Evolutionary conservation across 2,797 vertebrate species (phyloP).

Genomic region (Falco rusticolus): DNA sequence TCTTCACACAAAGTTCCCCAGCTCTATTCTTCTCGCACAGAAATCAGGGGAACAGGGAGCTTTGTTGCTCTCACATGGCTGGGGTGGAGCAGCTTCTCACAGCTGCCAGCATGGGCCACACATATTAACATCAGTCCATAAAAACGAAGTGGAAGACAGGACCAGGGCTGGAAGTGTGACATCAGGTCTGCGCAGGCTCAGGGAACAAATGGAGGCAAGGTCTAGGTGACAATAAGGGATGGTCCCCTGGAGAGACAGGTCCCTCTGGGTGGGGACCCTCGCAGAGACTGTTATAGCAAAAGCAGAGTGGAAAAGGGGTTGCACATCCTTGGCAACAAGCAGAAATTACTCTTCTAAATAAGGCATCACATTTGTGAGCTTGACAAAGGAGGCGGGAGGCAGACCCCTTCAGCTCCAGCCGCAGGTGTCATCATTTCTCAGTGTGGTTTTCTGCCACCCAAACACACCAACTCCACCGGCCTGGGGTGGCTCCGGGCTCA

Average conservation of each 20-base stretch:
- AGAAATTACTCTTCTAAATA: background rate
- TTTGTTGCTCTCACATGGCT: fast-evolving
- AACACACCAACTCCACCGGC: background rate
- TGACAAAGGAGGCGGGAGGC: background rate
- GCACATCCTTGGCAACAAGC: background rate
- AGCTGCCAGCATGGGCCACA: fast-evolving
- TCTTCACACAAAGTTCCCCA: background rate
- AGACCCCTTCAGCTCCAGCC: background rate
- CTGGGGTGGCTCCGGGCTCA: fast-evolving
- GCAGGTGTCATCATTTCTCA: fast-evolving
- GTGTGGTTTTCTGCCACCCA: background rate
- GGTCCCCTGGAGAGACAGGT: background rate
- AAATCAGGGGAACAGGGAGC: background rate
- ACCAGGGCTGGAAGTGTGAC: background rate
- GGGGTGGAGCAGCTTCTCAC: background rate
- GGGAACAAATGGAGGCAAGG: background rate
- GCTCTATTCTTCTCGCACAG: background rate
- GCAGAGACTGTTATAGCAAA: fast-evolving
- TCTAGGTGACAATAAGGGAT: background rate
- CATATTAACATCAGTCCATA: background rate
- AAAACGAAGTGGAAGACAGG: background rate
- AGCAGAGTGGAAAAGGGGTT: background rate
- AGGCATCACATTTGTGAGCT: background rate
- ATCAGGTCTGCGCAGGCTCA: background rate
- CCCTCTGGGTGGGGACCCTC: background rate